Evolutionary conservation across 92 coral and sea anemone genomes (phyloP).

Genomic region (Paragorgia papillata): DNA sequence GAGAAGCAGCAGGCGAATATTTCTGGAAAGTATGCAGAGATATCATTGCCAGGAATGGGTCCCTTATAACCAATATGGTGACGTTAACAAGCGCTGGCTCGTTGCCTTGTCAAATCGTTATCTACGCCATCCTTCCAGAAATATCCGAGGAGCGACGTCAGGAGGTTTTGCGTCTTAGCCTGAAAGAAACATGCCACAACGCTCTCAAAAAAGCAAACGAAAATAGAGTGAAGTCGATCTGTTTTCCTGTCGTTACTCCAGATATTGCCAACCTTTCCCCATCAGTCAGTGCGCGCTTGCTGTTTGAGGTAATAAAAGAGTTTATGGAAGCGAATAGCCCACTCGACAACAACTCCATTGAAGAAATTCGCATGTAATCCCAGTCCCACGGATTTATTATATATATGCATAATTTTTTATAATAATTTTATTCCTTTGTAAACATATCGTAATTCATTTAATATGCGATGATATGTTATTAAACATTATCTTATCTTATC

Average conservation of each 20-base stretch:
- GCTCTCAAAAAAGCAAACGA: neutral
- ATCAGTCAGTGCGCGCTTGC: conserved; percentile 1
- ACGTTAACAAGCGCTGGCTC: conserved; percentile 41
- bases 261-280: conserved; percentile 2
- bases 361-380: conserved; percentile 16
- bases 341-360: neutral
- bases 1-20: conserved; percentile 9
- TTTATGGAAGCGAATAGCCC: neutral
- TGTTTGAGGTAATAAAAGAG: neutral
- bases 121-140: conserved; percentile 66
- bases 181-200: neutral
- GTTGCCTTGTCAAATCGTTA: conserved; percentile 60
- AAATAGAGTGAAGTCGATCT: neutral
- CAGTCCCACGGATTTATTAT: too few relatives aligned
- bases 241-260: conserved; percentile 2
- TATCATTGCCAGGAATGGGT: neutral
- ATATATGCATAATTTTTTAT: too few relatives aligned
- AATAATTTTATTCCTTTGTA: too few relatives aligned
- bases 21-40: conserved; percentile 6
- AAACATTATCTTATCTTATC: too few relatives aligned
- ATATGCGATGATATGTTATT: too few relatives aligned
- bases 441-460: too few relatives aligned
- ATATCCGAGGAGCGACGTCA: neutral
- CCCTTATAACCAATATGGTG: neutral
- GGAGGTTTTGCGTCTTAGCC: neutral